These are phyloP conservation scores for Streblospio benedicti DNA, from an alignment of 1,140 invertebrate genomes.

Conservation along the genomic window DNA sequence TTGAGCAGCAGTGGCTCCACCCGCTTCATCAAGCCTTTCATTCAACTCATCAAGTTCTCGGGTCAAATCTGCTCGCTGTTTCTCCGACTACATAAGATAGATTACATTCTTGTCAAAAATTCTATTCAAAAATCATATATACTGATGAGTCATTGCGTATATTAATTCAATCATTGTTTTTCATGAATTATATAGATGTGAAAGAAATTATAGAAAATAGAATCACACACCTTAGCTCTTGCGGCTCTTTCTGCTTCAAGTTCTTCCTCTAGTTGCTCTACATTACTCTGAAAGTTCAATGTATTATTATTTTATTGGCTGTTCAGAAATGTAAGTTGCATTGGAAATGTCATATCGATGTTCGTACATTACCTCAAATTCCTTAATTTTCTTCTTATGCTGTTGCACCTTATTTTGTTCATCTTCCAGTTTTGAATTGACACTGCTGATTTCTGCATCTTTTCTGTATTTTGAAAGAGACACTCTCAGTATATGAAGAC, in stretches of 20 bases:
- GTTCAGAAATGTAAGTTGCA: background rate
- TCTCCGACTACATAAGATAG: background rate
- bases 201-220: no score
- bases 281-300: slow-evolving; percentile 56
- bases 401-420: slow-evolving; percentile 59
- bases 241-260: slow-evolving; percentile 92
- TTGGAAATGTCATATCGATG: no score
- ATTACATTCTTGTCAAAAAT: background rate
- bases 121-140: background rate
- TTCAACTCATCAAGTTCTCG: slow-evolving; percentile 2
- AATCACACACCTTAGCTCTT: slow-evolving; percentile 47
- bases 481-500: background rate
- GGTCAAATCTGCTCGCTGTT: background rate
- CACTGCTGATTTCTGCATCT: slow-evolving; percentile 89
- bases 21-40: slow-evolving; percentile 70
- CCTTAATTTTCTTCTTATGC: background rate
- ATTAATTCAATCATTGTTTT: background rate
- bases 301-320: background rate
- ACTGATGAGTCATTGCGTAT: background rate
- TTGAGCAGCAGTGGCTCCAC: slow-evolving; percentile 96
- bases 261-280: slow-evolving; percentile 95
- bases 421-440: slow-evolving; percentile 93
- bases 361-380: background rate
- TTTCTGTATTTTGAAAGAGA: no score
- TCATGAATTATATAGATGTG: no score